A percentile compares a stretch with the other conserved stretches of the same genome.
Evolutionary conservation across 2,888 invertebrate genomes (phyloP).

Genomic region (Pristionchus arcanus): DNA sequence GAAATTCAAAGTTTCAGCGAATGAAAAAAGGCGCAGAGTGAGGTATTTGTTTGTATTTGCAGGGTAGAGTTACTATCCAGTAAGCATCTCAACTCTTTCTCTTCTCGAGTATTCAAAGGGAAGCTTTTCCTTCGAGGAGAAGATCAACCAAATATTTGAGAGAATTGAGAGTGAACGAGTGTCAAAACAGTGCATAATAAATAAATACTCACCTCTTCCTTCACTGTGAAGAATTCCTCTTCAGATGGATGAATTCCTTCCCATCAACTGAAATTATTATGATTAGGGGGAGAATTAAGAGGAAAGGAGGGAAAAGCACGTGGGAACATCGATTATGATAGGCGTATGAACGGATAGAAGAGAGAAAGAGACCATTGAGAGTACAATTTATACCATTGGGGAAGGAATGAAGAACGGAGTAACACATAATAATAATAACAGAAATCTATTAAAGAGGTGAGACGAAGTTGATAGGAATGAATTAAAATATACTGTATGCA

Average conservation of each 20-base stretch:
- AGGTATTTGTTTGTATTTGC: neutral
- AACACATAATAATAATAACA: too few relatives aligned
- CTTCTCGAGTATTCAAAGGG: neutral
- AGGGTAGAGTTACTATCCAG: neutral
- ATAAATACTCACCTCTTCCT: neutral
- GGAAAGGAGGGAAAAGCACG: neutral
- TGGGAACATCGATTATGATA: slow-evolving; percentile 1
- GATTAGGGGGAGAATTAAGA: neutral
- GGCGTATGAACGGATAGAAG: neutral
- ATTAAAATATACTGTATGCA: too few relatives aligned
- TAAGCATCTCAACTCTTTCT: neutral
- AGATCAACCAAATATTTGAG: neutral
- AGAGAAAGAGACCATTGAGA: neutral
- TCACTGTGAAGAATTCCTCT: neutral
- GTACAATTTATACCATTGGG: neutral
- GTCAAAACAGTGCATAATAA: too few relatives aligned
- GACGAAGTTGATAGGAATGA: too few relatives aligned
- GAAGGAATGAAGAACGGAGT: neutral
- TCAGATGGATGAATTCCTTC: neutral
- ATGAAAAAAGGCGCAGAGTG: too few relatives aligned
- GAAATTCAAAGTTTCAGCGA: neutral
- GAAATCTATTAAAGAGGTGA: too few relatives aligned
- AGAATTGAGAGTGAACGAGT: too few relatives aligned
- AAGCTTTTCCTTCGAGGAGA: neutral
- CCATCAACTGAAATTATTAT: neutral